Evolutionary conservation across 2,113 vertebrate genomes (phyloP), one percentile per base, ranked within the genome.

Genomic region (Seriola rivoliana): DNA sequence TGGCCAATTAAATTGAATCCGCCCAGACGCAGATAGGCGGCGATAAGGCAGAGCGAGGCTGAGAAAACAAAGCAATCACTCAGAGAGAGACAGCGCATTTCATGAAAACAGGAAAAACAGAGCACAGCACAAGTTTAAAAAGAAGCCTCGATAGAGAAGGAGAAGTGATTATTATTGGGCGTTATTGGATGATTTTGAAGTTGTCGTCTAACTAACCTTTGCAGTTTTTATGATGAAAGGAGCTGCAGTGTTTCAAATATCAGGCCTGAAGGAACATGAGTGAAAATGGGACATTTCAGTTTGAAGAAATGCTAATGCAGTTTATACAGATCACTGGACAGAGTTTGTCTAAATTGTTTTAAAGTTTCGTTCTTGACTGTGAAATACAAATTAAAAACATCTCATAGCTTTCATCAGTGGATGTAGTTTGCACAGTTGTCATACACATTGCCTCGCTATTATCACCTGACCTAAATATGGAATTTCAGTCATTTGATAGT

Each of bases 1-100:
- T 55, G 44, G 59, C 52, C 74, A 84, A 84, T 76, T 78, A 76
- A 70, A 85, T 17, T n/a, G 46, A 74, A 84, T 80, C 5, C n/a
- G 54, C 72, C 48, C 9, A 58, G 58, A 67, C 1, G 4, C 77
- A 29, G 29, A 68, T 59, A 52, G 48, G 75, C 55, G 10, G 38
- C 4, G 69, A 80, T 74, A 12, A 81, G 60, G 62, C 13, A 3
- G 46, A 44, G 36, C 29, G 14, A 38, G 36, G 52, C 72, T 23
- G 54, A 48, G n/a, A 64, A 64, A 11, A 68, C 42, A 63, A 81
- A 87, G 63, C 67, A 29, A 46, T n/a, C 34, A 8, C 44, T 5
- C 34, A 4, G n/a, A 50, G 52, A 11, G 8, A 70, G 32, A 72
- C 21, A 54, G 59, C 44, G 10, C 58, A 46, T 52, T 29, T 29